Evolutionary conservation across 2,797 vertebrate species (phyloP).

Genomic region (Perodicticus potto): DNA sequence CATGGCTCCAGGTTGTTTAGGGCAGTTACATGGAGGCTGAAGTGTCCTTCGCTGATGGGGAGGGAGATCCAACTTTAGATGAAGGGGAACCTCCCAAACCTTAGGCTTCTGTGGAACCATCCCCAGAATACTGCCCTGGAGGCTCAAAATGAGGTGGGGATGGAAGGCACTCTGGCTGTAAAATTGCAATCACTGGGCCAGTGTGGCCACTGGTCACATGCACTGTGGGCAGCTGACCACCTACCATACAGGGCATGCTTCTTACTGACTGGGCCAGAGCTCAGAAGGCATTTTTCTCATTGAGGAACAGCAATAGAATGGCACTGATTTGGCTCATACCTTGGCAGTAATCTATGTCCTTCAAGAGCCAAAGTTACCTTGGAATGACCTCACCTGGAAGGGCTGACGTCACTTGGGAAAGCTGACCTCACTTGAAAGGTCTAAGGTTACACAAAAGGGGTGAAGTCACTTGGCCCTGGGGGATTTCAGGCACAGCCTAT

Average conservation of each 20-base stretch:
- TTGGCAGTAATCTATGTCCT: slow-evolving; percentile 95
- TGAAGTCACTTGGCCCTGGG: background rate
- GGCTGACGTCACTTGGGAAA: background rate
- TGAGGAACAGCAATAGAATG: slow-evolving; percentile 94
- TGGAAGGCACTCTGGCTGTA: background rate
- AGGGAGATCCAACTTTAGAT: background rate
- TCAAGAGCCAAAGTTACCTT: slow-evolving; percentile 62
- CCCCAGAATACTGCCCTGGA: background rate
- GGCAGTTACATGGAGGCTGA: background rate
- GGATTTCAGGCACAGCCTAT: background rate
- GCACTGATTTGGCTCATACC: slow-evolving; percentile 94
- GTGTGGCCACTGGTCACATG: background rate
- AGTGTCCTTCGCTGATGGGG: background rate
- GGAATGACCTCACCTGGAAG: background rate
- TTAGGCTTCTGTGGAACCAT: background rate
- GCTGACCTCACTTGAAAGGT: background rate
- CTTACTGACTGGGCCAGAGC: slow-evolving; percentile 91
- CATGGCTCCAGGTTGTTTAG: background rate
- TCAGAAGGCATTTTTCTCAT: slow-evolving; percentile 93
- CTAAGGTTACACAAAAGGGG: background rate
- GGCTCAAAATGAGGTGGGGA: background rate
- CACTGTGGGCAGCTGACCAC: background rate
- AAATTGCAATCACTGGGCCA: background rate
- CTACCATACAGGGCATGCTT: slow-evolving; percentile 92
- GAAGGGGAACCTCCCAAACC: background rate